Conservation (phyloP, 2,888 invertebrate genomes). For the Sussaba pulchella region DNA sequence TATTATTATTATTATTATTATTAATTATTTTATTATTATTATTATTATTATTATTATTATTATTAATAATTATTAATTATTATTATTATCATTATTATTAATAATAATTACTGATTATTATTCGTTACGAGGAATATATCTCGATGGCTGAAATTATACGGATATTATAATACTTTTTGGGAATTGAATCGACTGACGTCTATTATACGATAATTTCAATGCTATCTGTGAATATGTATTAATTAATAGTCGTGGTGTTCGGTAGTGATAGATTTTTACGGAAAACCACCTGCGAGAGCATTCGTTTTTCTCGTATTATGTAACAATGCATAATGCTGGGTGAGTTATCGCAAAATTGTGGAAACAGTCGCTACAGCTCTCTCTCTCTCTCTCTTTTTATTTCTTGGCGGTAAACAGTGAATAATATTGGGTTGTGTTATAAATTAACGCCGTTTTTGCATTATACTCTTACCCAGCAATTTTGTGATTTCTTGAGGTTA, state of each 20-base stretch:
- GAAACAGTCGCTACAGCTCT: conserved; percentile 38
- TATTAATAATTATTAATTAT: conserved; percentile 50
- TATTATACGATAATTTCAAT: conserved; percentile 43
- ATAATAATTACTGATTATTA: too few species aligned
- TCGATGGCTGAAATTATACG: conserved; percentile 54
- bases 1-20: conserved; percentile 20
- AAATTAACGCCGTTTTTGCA: too few species aligned
- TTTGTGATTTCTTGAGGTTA: too few species aligned
- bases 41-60: conserved; percentile 10
- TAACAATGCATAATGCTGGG: conserved; percentile 10
- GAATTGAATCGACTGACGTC: conserved; percentile 49
- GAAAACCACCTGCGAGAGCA: conserved; percentile 12
- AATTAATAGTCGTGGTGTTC: conserved; percentile 49
- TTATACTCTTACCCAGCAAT: too few species aligned
- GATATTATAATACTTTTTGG: conserved; percentile 30
- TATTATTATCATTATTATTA: conserved; percentile 15
- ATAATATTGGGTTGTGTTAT: too few species aligned
- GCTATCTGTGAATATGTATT: conserved; percentile 48
- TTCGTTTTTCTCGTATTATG: conserved; percentile 17
- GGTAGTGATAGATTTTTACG: conserved; percentile 38
- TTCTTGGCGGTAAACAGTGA: neutral
- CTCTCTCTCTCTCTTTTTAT: too few species aligned
- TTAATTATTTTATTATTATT: conserved; percentile 42
- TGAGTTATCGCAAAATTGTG: conserved; percentile 11
- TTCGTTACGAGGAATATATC: conserved; percentile 29